Percentiles rank a stretch among this genome's conserved stretches.
These are phyloP conservation scores for Mesembrinibis cayennensis DNA, from an alignment of 2,113 vertebrate species.

Conservation along the genomic window DNA sequence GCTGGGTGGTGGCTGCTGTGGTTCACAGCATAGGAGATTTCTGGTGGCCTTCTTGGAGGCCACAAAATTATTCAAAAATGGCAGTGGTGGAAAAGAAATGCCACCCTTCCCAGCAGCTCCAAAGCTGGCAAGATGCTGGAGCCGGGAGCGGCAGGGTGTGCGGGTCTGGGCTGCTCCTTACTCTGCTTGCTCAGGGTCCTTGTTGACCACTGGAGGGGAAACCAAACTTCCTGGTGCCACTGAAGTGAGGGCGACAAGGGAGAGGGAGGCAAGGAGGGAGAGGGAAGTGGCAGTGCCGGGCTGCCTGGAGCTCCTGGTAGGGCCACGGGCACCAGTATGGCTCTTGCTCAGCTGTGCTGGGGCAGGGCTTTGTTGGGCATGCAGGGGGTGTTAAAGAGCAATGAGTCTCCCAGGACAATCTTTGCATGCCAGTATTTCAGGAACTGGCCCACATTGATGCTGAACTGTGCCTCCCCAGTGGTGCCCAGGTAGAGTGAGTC, in stretches of 20 bases:
- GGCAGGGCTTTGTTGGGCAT: neutral
- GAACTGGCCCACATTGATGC: fast-evolving
- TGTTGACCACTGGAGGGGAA: neutral
- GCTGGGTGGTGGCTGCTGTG: neutral
- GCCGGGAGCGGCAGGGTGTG: neutral
- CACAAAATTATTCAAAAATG: neutral
- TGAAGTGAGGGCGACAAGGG: neutral
- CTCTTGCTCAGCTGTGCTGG: neutral
- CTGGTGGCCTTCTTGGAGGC: neutral
- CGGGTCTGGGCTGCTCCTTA: neutral
- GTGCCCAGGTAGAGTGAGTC: neutral
- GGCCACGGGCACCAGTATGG: neutral
- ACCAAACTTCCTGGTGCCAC: neutral
- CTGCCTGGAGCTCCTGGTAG: neutral
- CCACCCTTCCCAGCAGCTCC: neutral
- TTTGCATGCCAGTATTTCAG: neutral
- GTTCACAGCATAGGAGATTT: neutral
- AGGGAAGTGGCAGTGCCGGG: neutral
- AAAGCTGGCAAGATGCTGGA: neutral
- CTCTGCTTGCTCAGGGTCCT: neutral
- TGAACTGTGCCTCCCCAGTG: neutral
- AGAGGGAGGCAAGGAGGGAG: neutral
- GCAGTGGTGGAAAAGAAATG: neutral
- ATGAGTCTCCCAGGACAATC: neutral
- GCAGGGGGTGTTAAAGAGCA: neutral